Conservation (phyloP, 2,797 vertebrate genomes). For the Lacerta viridis region DNA sequence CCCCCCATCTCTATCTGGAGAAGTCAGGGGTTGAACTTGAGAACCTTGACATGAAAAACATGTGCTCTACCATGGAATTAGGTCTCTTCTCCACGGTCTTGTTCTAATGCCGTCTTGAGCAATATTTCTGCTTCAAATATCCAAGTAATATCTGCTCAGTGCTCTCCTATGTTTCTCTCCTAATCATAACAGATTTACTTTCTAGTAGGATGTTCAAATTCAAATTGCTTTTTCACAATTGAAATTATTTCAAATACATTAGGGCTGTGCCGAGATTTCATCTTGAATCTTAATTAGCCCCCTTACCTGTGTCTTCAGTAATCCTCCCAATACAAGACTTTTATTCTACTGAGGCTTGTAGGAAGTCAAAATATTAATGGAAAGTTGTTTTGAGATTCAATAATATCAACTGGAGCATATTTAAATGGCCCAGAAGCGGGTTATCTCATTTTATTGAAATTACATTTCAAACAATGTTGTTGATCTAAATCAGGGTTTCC, state of each 20-base stretch:
- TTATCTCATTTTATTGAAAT: slow-evolving; percentile 5
- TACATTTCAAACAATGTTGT: not conserved
- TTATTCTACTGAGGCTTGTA: not conserved
- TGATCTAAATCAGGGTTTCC: not conserved
- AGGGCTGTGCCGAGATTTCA: not conserved
- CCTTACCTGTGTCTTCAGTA: not conserved
- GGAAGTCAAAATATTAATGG: not conserved
- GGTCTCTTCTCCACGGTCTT: not conserved
- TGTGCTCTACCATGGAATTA: not conserved
- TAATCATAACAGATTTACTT: not conserved
- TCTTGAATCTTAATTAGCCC: not conserved
- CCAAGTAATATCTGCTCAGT: not conserved
- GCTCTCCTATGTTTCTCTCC: not conserved
- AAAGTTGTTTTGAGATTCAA: not conserved
- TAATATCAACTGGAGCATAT: not conserved
- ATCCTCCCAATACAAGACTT: not conserved
- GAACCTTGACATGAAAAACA: not conserved
- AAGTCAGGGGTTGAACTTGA: not conserved
- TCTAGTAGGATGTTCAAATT: slow-evolving; percentile 4
- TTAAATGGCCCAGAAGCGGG: not conserved
- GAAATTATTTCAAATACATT: not conserved
- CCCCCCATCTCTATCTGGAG: too few species aligned
- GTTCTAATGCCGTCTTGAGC: not conserved
- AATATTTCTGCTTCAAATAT: slow-evolving; percentile 2
- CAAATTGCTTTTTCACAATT: slow-evolving; percentile 2